A percentile compares a stretch with the other conserved stretches of the same genome.
phyloP scores from a whole-genome alignment of 1,140 invertebrate genomes.

The Zophobas morio region DNA sequence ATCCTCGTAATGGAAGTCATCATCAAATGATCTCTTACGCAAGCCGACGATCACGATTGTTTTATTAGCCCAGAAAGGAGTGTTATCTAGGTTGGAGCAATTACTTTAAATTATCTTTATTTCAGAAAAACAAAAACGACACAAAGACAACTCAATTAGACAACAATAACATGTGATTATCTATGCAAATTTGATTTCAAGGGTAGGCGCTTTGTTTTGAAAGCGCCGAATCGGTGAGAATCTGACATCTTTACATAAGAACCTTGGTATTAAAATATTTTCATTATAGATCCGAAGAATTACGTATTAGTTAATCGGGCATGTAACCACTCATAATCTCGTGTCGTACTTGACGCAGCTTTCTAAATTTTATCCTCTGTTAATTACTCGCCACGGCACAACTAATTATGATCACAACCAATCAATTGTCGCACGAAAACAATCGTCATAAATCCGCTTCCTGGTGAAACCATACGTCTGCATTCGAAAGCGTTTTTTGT shows the following conservation, averaged over 20 bases:
- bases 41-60: background rate
- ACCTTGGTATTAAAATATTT: slow-evolving; percentile 2
- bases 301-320: slow-evolving; percentile 12
- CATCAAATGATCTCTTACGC: background rate
- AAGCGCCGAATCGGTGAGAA: slow-evolving; percentile 25
- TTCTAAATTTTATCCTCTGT: slow-evolving; percentile 21
- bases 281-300: slow-evolving; percentile 14
- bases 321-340: background rate
- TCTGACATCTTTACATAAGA: background rate
- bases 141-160: slow-evolving; percentile 10
- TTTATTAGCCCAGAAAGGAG: background rate
- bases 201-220: slow-evolving; percentile 24
- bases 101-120: background rate
- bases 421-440: slow-evolving; percentile 11
- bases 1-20: background rate
- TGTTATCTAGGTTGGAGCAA: background rate
- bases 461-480: slow-evolving; percentile 18
- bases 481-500: slow-evolving; percentile 14
- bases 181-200: slow-evolving; percentile 33
- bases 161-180: slow-evolving; percentile 31
- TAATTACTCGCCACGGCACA: background rate
- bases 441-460: slow-evolving; percentile 3
- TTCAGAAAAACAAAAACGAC: background rate
- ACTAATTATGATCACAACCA: background rate
- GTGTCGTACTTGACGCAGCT: background rate